phyloP scores from a whole-genome alignment of 30 jellyfish, hydroid and myxozoan genomes.

The Turritopsis rubra region DNA sequence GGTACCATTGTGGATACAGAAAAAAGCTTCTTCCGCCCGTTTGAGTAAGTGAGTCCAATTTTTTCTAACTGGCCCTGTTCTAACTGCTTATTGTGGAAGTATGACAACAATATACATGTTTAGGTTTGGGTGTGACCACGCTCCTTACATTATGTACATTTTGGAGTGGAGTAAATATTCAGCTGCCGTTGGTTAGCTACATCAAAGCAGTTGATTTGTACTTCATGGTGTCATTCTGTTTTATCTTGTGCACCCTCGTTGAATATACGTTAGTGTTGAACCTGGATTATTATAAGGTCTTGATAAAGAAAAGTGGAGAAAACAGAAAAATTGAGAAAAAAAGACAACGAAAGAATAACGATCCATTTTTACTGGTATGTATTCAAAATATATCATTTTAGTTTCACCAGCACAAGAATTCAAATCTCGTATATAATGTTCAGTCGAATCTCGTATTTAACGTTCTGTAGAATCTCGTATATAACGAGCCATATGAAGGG shows the following conservation, averaged over 20 bases:
- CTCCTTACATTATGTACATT: slow-evolving; percentile 74
- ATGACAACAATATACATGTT: neutral
- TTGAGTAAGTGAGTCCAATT: slow-evolving; percentile 34
- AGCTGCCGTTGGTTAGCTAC: slow-evolving; percentile 75
- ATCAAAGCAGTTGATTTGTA: slow-evolving; percentile 78
- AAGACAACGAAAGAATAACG: neutral
- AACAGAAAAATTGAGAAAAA: neutral
- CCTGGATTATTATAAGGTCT: slow-evolving; percentile 18
- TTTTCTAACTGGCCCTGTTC: neutral
- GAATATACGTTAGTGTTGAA: slow-evolving; percentile 69
- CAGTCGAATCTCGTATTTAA: too few relatives aligned
- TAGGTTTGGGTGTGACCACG: slow-evolving; percentile 79
- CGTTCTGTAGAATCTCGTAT: too few relatives aligned
- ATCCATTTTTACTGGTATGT: neutral
- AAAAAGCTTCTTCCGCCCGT: slow-evolving; percentile 67
- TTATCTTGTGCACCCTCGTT: slow-evolving; percentile 64
- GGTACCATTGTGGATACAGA: slow-evolving; percentile 85
- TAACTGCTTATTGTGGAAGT: neutral
- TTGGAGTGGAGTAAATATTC: slow-evolving; percentile 75
- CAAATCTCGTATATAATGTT: too few relatives aligned
- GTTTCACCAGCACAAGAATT: too few relatives aligned
- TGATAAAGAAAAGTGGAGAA: slow-evolving; percentile 5
- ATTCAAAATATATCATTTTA: neutral
- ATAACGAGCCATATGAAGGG: too few relatives aligned
- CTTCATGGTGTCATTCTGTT: slow-evolving; percentile 75